Base-by-base conservation (phyloP, 2,888 invertebrate species). In the Caenorhabditis virilis region DNA sequence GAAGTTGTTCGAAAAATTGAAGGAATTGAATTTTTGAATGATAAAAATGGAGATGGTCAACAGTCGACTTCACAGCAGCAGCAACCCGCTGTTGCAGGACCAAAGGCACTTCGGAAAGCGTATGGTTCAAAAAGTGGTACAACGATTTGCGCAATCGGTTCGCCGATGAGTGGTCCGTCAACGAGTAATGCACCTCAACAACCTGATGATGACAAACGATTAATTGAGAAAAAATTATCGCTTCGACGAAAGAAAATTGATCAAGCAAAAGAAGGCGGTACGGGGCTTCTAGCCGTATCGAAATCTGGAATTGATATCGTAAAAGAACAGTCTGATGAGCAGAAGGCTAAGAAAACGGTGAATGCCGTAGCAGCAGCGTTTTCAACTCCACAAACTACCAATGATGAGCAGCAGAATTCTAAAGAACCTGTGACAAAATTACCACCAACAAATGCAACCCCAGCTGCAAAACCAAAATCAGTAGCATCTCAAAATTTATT, bases 331-430 rank as follows among this genome's bases (percentile, higher is more conserved):
- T 66, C 78, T 1, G 80, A 80, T 26, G 80, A 82, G 18, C 73
- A 76, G 16, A 52, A 69, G 27, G 82, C 82, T 2, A 82, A 82
- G 49, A 78, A 77, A 50, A 82, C 82, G 1, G 76, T 82, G 23
- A 78, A 82, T 46, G 82, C 80, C 1, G 78, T 82, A 2, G 66
- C 78, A 0, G 82, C 82, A 0, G 82, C 82, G 0, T 82, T 82
- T 57, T 75, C 78, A 9, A 68, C 73, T 5, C 50, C 43, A 20
- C 41, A 51, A 26, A 27, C 26, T 22, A 30, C 22, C 6, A 18
- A 16, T 13, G 60, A 45, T 27, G 22, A 9, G 38, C 41, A 36
- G 36, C 6, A n/a, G 0, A n/a, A n/a, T n/a, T n/a, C n/a, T n/a
- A n/a, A n/a, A n/a, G n/a, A n/a, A n/a, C n/a, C n/a, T n/a, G n/a